Base-by-base conservation (phyloP, 1,140 invertebrate genomes). In the Cotesia chilonis region DNA sequence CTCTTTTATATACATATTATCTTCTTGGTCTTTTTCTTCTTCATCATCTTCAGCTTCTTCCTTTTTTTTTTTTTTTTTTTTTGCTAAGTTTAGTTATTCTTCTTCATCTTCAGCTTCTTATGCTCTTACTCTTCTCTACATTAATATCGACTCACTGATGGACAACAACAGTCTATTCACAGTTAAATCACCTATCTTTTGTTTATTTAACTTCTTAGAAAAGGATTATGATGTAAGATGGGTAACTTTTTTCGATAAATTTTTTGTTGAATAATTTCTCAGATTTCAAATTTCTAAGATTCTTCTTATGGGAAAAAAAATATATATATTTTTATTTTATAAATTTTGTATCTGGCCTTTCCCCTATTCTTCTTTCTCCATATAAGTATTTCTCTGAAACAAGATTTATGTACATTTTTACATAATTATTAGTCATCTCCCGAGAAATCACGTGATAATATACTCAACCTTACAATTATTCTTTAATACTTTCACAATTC, bases 81-180 rank as follows among this genome's bases (percentile, higher is more conserved):
- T 17, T 14, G 20, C 20, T 28, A 28, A 28, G 20, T 28, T 28
- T 28, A 28, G 20, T 28, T 28, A 28, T 28, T 28, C 59, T 37
- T 63, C 28, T 38, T 63, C 37, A 36, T 38, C 35, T 28, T 60
- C 6, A 10, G 10, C 59, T 60, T 63, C 37, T 37, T 63, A n/a
- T 63, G 14, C 36, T 37, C 14, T 12, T 36, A 12, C 37, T 36
- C 10, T 37, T 63, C 60, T 63, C 28, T 60, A 28, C 28, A 36
- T 35, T 60, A 28, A 20, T 60, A 20, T 60, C 20, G 17, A 36
- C 59, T 35, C 28, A 35, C 36, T 38, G 60, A 63, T 63, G 60
- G 60, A 63, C 57, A 60, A 60, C 57, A 28, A 14, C 28, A 36
- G 9, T 60, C 57, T 60, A 60, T 60, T 60, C 57, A 60, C 57